Conservation (phyloP, 2,797 vertebrate species). For the Hypotaenidia philippensis region DNA sequence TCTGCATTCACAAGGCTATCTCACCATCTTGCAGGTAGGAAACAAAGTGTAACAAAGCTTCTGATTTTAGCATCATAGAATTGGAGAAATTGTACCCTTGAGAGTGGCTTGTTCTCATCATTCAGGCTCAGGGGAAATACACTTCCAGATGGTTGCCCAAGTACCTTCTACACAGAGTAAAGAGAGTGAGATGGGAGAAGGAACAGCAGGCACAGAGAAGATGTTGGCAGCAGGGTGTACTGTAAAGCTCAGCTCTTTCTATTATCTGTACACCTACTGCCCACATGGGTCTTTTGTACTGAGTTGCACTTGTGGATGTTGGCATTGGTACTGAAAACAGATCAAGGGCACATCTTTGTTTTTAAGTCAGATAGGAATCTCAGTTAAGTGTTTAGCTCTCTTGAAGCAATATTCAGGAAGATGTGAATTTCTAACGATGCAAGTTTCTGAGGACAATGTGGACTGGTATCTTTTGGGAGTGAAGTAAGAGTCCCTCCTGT, state of each 20-base stretch:
- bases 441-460: neutral
- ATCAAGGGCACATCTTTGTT: neutral
- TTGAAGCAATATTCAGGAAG: neutral
- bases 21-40: neutral
- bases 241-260: neutral
- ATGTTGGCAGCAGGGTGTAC: neutral
- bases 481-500: neutral
- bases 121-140: neutral
- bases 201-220: neutral
- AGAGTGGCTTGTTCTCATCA: neutral
- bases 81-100: neutral
- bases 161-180: fast-evolving
- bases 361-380: neutral
- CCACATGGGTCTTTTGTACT: neutral
- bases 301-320: neutral
- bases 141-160: neutral
- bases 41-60: neutral
- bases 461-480: neutral
- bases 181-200: neutral
- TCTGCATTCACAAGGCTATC: neutral
- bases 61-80: neutral
- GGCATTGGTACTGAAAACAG: neutral
- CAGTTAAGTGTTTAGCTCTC: neutral
- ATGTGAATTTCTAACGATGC: neutral
- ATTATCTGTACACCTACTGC: neutral